Evolutionary conservation across 2,797 vertebrate genomes (phyloP), one percentile per base, ranked within the genome.

Genomic region (Notolabrus celidotus): DNA sequence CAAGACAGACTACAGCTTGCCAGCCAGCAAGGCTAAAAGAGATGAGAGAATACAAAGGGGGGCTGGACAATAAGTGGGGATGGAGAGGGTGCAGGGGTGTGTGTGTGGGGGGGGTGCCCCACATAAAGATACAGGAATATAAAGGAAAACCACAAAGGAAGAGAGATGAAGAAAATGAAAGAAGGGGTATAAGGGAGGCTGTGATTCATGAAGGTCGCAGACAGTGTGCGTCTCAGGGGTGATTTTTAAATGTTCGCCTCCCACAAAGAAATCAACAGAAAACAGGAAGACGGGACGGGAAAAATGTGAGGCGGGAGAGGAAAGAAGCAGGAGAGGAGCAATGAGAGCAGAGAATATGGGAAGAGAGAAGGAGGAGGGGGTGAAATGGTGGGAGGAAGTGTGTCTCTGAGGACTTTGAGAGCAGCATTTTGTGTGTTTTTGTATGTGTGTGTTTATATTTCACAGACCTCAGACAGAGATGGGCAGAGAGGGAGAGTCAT

Each of bases 161-260:
- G 70, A 62, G 50, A 73, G 54, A 42, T 31, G 31, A 42, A 64
- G 67, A 70, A 74, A 89, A 83, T 70, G 69, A 79, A 84, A 77
- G 64, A 81, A 67, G 50, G 73, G 72, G 67, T 68, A 27, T 46
- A 46, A 20, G 20, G 67, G 63, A 77, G 61, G 71, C 34, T 76
- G 76, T 69, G 76, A 88, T 85, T 86, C 83, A 77, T 79, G 88
- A 90, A 89, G 87, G 90, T 92, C 79, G 51, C 65, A 87, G 88
- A 86, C 87, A 56, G 73, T 62, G 67, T 81, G 77, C 62, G 72
- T 92, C 88, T 89, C 82, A 29, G 66, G 80, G 74, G 78, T 85
- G 86, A 90, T 89, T 90, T n/a, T 88, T 78, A 88, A 88, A 81
- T 55, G 63, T 85, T 85, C 78, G 82, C 85, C 84, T 86, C 78